Percentiles rank a stretch among this genome's conserved stretches.
Evolutionary conservation across 2,797 vertebrate genomes (phyloP).

Genomic region (Crax fasciolata): DNA sequence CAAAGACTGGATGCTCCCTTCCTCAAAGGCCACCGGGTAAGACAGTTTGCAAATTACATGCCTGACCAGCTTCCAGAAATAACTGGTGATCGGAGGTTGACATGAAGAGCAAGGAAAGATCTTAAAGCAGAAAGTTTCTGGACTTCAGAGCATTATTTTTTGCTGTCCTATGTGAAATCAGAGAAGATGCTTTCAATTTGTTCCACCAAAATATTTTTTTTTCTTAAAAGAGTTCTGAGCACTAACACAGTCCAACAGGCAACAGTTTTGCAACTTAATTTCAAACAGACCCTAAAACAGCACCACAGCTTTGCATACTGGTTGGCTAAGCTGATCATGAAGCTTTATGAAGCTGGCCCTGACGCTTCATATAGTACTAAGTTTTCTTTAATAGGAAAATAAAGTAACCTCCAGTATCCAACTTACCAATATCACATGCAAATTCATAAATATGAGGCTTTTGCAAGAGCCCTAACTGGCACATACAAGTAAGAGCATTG

Average conservation of each 20-base stretch:
- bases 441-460: conserved; percentile 98
- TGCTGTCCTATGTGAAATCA: not conserved
- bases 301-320: not conserved
- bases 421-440: conserved; percentile 94
- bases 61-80: not conserved
- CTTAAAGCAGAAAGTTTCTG: not conserved
- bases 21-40: not conserved
- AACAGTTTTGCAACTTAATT: not conserved
- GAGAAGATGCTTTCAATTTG: not conserved
- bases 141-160: not conserved
- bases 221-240: not conserved
- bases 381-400: not conserved
- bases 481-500: conserved; percentile 96
- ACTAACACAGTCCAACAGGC: not conserved
- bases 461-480: conserved; percentile 95
- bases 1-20: not conserved
- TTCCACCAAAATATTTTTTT: not conserved
- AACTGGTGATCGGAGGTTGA: not conserved
- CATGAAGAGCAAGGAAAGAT: not conserved
- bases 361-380: not conserved
- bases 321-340: not conserved
- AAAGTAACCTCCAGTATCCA: not conserved
- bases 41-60: not conserved
- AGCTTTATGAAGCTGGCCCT: not conserved
- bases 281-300: not conserved